Conservation (phyloP, 2,888 invertebrate genomes). For the Sipha maydis region DNA sequence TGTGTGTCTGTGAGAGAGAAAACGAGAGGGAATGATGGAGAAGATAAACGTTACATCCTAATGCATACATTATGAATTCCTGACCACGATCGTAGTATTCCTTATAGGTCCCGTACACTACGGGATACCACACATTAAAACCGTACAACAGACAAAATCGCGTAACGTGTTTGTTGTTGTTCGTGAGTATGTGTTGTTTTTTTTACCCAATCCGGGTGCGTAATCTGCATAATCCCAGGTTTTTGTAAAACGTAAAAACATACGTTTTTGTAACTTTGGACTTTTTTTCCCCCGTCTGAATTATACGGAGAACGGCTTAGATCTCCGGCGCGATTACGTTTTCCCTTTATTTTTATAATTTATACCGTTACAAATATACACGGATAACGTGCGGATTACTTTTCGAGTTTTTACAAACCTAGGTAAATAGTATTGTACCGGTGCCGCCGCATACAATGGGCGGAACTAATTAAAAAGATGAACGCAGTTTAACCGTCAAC, state of each 20-base stretch:
- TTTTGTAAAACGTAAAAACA: slow-evolving; percentile 44
- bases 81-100: background rate
- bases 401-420: slow-evolving; percentile 24
- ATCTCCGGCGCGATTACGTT: slow-evolving; percentile 32
- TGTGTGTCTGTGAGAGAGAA: too few relatives aligned
- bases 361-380: slow-evolving; percentile 44
- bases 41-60: too few relatives aligned
- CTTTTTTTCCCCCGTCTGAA: slow-evolving; percentile 4
- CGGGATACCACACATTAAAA: background rate
- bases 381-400: slow-evolving; percentile 49
- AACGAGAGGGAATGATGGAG: too few relatives aligned
- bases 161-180: slow-evolving; percentile 17
- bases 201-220: background rate
- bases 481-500: slow-evolving; percentile 13
- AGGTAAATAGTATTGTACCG: background rate
- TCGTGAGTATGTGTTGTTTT: background rate
- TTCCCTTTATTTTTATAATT: slow-evolving; percentile 35
- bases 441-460: background rate
- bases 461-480: background rate
- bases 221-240: slow-evolving; percentile 42
- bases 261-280: slow-evolving; percentile 45
- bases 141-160: background rate
- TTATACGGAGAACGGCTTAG: slow-evolving; percentile 25
- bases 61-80: slow-evolving; percentile 12
- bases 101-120: background rate